Evolutionary conservation across 2,888 invertebrate species (phyloP).

Genomic region (Hemaris fuciformis): DNA sequence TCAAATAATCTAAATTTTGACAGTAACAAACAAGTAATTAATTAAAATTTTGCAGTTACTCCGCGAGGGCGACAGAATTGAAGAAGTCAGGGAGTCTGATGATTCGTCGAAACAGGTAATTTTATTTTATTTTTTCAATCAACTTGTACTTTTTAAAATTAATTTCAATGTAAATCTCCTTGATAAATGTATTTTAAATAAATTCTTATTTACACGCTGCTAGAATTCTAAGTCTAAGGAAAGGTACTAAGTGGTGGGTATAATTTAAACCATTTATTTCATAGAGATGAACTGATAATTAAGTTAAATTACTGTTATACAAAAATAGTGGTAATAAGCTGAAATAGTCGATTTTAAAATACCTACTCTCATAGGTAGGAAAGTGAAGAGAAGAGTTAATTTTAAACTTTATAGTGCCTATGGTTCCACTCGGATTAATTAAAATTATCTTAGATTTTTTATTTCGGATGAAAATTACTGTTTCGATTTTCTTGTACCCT

Average conservation of each 20-base stretch:
- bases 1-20: not conserved
- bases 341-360: no score
- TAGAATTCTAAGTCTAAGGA: slow-evolving; percentile 3
- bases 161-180: not conserved
- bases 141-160: not conserved
- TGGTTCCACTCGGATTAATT: no score
- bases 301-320: no score
- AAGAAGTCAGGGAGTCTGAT: slow-evolving; percentile 39
- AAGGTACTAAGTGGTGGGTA: slow-evolving; percentile 1
- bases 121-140: not conserved
- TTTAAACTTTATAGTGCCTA: no score
- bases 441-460: no score
- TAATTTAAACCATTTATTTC: not conserved
- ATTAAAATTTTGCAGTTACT: slow-evolving; percentile 43
- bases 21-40: not conserved
- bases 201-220: not conserved
- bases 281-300: not conserved
- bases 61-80: slow-evolving; percentile 50
- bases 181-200: not conserved
- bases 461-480: no score
- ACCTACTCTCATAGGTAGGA: no score
- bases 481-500: no score
- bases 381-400: no score
- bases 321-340: no score
- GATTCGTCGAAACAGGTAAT: slow-evolving; percentile 46